Conservation (phyloP, 1,140 invertebrate species). For the Aphaenogaster floridana region DNA sequence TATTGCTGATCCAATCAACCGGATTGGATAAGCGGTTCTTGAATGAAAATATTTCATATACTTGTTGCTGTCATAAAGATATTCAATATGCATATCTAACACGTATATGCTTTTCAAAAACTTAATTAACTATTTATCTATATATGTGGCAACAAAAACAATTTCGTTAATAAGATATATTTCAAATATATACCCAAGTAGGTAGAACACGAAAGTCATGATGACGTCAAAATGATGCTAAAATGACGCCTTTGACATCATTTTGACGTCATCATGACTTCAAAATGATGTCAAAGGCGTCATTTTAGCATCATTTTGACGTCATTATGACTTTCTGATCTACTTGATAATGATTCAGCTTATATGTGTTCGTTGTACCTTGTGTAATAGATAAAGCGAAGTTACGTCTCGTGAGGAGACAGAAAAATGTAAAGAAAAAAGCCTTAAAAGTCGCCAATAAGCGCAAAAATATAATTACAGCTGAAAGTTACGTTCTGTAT, state of each 20-base stretch:
- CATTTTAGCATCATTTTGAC: no score
- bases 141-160: neutral
- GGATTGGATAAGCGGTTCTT: slow-evolving; percentile 22
- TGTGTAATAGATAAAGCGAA: neutral
- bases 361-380: neutral
- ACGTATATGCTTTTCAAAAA: neutral
- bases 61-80: neutral
- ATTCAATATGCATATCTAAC: neutral
- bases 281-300: no score
- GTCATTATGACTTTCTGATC: no score
- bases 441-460: neutral
- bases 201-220: no score
- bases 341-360: neutral
- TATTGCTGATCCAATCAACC: neutral
- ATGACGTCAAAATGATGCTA: no score
- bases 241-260: no score
- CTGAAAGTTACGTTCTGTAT: neutral
- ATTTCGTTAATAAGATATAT: neutral
- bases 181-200: neutral
- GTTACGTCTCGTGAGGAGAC: neutral
- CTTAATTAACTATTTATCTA: slow-evolving; percentile 3
- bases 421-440: neutral
- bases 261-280: no score
- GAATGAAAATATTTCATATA: slow-evolving; percentile 19
- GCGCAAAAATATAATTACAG: neutral